These are phyloP conservation scores for Ptiloglossa arizonensis DNA, from an alignment of 1,140 invertebrate genomes.

Conservation along the genomic window DNA sequence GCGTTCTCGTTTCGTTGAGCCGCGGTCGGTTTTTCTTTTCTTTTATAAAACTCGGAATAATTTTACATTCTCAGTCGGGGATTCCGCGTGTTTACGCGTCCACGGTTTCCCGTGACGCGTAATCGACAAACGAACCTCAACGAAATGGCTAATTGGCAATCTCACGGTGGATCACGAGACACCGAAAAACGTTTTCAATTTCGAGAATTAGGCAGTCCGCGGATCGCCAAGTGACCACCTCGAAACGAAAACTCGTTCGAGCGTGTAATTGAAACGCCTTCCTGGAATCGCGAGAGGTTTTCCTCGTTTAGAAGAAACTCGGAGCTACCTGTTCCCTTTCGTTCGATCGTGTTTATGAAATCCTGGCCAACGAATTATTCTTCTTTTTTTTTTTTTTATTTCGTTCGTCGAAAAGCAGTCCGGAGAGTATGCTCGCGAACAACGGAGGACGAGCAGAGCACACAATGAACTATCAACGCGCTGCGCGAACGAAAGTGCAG, in stretches of 20 bases:
- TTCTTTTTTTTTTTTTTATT: not conserved
- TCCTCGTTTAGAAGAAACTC: no score
- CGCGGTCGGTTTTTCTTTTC: no score
- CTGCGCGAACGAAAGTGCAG: not conserved
- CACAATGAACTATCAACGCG: slow-evolving; percentile 8
- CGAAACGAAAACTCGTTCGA: not conserved
- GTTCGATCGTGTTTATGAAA: no score
- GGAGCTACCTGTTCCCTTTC: no score
- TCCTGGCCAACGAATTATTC: no score
- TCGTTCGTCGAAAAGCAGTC: no score
- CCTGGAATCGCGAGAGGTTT: no score
- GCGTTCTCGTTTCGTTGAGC: not conserved
- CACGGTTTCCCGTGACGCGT: not conserved
- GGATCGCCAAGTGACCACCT: not conserved
- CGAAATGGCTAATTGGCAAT: slow-evolving; percentile 7
- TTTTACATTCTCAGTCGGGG: not conserved
- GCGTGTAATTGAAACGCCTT: no score
- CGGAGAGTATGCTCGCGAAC: no score
- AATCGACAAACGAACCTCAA: not conserved
- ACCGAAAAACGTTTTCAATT: slow-evolving; percentile 1
- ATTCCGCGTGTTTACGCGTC: not conserved
- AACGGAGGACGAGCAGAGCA: not conserved
- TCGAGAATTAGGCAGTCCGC: not conserved
- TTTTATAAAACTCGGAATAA: no score
- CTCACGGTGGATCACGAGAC: not conserved